Percentiles rank a stretch among this genome's conserved stretches.
These are phyloP conservation scores for Limosa lapponica DNA, from an alignment of 2,797 vertebrate genomes.

Conservation along the genomic window DNA sequence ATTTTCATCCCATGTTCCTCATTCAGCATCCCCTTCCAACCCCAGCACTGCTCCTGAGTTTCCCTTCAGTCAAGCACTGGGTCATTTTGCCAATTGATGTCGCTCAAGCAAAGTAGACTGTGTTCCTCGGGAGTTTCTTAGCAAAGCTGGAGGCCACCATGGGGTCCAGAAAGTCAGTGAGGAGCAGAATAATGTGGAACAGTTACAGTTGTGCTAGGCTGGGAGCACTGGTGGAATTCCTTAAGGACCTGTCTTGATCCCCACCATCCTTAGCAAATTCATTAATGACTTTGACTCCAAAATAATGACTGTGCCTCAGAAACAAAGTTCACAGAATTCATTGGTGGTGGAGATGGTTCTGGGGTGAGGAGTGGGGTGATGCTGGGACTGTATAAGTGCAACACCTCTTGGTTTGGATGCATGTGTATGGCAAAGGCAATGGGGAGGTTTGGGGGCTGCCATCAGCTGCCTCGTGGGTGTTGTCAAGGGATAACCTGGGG, in stretches of 20 bases:
- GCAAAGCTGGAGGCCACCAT: background rate
- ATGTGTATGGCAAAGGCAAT: rapidly evolving
- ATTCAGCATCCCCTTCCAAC: background rate
- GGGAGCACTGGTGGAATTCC: background rate
- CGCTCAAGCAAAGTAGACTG: background rate
- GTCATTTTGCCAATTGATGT: rapidly evolving
- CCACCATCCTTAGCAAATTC: rapidly evolving
- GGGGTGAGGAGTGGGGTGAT: rapidly evolving
- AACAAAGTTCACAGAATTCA: background rate
- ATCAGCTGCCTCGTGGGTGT: background rate
- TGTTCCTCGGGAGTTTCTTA: background rate
- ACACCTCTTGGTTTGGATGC: background rate
- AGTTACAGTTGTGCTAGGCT: background rate
- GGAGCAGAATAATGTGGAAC: background rate
- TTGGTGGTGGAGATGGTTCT: background rate
- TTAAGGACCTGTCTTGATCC: background rate
- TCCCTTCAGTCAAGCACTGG: rapidly evolving
- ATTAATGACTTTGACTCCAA: background rate
- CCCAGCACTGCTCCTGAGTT: rapidly evolving
- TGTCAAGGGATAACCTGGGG: background rate
- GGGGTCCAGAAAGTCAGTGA: background rate
- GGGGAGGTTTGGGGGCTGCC: background rate
- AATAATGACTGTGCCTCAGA: background rate
- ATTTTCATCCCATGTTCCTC: background rate
- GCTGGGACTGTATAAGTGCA: background rate